Conservation (phyloP, 2,113 vertebrate species). For the Crotalus horridus region DNA sequence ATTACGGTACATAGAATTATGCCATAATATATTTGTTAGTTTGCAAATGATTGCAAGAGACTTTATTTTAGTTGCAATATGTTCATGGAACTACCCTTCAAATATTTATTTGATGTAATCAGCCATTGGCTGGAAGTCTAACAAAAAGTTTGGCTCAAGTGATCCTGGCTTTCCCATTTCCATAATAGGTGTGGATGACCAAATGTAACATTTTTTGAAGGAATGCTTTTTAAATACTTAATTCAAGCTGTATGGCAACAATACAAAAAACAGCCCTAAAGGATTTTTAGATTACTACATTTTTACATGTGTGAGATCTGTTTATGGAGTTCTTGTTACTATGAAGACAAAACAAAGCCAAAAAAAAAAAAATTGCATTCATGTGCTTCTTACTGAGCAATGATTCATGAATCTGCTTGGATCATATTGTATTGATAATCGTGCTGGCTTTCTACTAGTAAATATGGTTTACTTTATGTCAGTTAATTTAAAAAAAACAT, state of each 20-base stretch:
- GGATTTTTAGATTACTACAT: conserved; percentile 60
- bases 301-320: conserved; percentile 60
- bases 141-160: conserved; percentile 5
- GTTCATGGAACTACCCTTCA: background rate
- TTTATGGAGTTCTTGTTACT: conserved; percentile 72
- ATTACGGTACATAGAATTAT: background rate
- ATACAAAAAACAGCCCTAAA: conserved; percentile 7
- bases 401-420: conserved; percentile 65
- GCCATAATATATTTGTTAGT: background rate
- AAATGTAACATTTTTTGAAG: conserved; percentile 37
- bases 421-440: conserved; percentile 59
- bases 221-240: conserved; percentile 28
- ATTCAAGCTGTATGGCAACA: conserved; percentile 41
- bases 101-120: background rate
- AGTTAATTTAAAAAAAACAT: conserved; percentile 42
- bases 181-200: background rate
- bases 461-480: conserved; percentile 43
- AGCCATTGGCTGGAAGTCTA: background rate
- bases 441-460: conserved; percentile 56
- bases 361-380: conserved; percentile 60
- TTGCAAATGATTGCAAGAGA: background rate
- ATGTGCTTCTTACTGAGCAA: conserved; percentile 65
- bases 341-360: conserved; percentile 71
- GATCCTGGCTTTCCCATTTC: background rate
- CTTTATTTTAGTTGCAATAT: background rate